phyloP scores from a whole-genome alignment of 2,113 vertebrate species.

The Ascaphus truei region DNA sequence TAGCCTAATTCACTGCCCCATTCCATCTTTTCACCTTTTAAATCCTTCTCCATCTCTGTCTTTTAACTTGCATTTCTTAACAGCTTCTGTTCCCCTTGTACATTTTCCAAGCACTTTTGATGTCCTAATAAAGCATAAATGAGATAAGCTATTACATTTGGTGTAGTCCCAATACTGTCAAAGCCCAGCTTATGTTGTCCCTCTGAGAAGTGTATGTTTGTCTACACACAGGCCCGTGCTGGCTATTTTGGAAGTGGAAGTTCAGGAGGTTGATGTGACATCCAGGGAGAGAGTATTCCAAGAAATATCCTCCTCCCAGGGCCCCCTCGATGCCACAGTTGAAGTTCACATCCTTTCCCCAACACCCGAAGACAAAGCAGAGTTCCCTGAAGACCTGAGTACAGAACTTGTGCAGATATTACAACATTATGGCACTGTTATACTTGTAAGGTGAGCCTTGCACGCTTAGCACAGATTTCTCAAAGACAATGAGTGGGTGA shows the following conservation, averaged over 20 bases:
- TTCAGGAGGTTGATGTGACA: constrained; percentile 64
- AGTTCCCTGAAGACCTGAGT: constrained; percentile 69
- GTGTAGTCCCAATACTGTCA: too few species aligned
- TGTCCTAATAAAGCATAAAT: too few species aligned
- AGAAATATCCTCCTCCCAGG: constrained; percentile 72
- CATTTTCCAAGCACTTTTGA: too few species aligned
- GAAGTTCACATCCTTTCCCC: constrained; percentile 61
- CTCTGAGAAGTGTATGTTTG: not conserved
- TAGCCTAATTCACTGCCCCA: too few species aligned
- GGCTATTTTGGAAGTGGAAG: constrained; percentile 72
- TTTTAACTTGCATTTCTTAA: too few species aligned
- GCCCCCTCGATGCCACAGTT: constrained; percentile 69
- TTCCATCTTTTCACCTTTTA: too few species aligned
- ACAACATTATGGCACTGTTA: constrained; percentile 61
- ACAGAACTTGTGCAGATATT: constrained; percentile 65
- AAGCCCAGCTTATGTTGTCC: too few species aligned
- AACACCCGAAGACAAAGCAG: constrained; percentile 55
- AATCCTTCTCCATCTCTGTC: too few species aligned
- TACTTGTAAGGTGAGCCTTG: constrained; percentile 63
- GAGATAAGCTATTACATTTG: too few species aligned
- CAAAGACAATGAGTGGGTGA: too few species aligned
- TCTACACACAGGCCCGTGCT: constrained; percentile 61
- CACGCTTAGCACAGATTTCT: too few species aligned
- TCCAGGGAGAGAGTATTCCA: constrained; percentile 67
- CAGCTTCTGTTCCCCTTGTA: too few species aligned